Evolutionary conservation across 2,113 vertebrate species (phyloP), one percentile per base, ranked within the genome.

Genomic region (Platysteira castanea): DNA sequence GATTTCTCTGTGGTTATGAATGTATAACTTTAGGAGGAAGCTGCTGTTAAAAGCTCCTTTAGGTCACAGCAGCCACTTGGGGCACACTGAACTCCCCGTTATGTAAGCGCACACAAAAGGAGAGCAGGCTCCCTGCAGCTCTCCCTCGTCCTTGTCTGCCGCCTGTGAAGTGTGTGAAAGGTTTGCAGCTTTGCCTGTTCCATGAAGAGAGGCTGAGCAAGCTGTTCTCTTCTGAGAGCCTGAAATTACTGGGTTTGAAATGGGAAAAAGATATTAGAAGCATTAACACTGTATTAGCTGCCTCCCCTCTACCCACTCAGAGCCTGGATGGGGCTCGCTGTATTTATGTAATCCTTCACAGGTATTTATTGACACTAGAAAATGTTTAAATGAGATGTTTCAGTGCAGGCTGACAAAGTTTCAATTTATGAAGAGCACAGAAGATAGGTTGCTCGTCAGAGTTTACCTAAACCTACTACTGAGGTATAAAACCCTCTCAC

Each of bases 371-470:
- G n/a, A 19, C n/a, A 69, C 28, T 27, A 71, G 52, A 28, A 90
- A 87, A 86, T 42, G 93, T 74, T 96, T 64, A 92, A 95, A 96
- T 90, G 46, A 95, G 96, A 27, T 81, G 42, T 89, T 96, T 96
- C 77, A 33, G 78, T 7, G 17, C n/a, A 49, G 57, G 42, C 73
- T 97, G 94, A 81, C 83, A 92, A 95, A 37, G 68, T 87, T 96
- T 89, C 47, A 35, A 24, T 91, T 97, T 94, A 60, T 56, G 69
- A 89, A 92, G 79, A 80, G 44, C 30, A 35, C 15, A 37, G 77
- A 90, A 93, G 76, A 67, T 39, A 53, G 69, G 16, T 41, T 61
- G 31, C 50, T 91, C 30, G 35, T 95, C 52, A 67, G 42, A 42
- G 46, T 97, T 93, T 90, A 93, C 73, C 65, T 87, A 95, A 95